phyloP scores from a whole-genome alignment of 2,888 invertebrate genomes.

The Cylloceria caligata region DNA sequence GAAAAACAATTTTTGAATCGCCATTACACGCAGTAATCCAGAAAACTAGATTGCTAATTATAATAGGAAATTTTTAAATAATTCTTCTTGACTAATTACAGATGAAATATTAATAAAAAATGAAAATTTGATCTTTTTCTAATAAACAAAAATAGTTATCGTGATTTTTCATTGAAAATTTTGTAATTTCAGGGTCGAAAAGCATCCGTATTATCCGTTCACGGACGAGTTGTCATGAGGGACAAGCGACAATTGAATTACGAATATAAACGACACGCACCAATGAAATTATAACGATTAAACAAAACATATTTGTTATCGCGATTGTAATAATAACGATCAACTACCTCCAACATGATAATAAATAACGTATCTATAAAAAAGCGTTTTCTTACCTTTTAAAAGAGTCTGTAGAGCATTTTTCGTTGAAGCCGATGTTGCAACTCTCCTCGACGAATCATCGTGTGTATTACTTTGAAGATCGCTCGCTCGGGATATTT shows the following conservation, averaged over 20 bases:
- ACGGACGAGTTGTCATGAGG: slow-evolving; percentile 73
- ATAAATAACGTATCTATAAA: slow-evolving; percentile 29
- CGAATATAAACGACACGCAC: slow-evolving; percentile 28
- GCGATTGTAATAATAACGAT: slow-evolving; percentile 43
- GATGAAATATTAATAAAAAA: neutral
- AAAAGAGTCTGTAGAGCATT: slow-evolving; percentile 97
- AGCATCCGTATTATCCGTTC: slow-evolving; percentile 91
- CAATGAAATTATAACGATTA: slow-evolving; percentile 53
- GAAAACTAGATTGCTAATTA: neutral
- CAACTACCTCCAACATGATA: slow-evolving; percentile 49
- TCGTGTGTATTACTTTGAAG: slow-evolving; percentile 95
- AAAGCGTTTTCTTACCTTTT: slow-evolving; percentile 74
- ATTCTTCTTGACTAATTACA: neutral
- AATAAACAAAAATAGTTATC: neutral
- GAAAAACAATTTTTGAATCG: neutral
- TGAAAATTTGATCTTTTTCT: neutral
- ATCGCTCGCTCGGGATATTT: slow-evolving; percentile 95
- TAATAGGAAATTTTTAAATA: neutral
- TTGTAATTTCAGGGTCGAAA: slow-evolving; percentile 86
- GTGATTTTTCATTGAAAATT: slow-evolving; percentile 2
- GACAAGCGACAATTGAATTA: slow-evolving; percentile 5
- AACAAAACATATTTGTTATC: slow-evolving; percentile 39
- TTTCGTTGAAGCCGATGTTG: slow-evolving; percentile 98
- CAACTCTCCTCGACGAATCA: slow-evolving; percentile 97
- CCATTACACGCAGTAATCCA: neutral